phyloP scores from a whole-genome alignment of 2,113 vertebrate genomes.

The Tretioscincus oriximinensis region DNA sequence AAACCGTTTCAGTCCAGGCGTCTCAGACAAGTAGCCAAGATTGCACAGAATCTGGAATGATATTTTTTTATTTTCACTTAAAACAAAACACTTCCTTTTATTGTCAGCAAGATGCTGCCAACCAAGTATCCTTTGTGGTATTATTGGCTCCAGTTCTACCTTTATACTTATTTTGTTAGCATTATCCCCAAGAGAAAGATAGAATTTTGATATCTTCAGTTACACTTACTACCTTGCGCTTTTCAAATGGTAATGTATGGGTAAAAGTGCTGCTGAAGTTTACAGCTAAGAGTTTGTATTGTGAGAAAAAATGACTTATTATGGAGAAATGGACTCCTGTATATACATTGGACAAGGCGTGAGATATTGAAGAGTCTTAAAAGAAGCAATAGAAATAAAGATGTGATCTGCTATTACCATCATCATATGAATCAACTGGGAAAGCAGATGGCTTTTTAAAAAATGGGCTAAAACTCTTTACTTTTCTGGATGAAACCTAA shows the following conservation, averaged over 20 bases:
- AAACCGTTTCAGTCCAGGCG: background rate
- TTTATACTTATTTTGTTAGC: constrained; percentile 31
- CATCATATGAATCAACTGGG: constrained; percentile 38
- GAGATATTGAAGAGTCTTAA: constrained; percentile 34
- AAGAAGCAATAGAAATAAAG: constrained; percentile 14
- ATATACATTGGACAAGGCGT: background rate
- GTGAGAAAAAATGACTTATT: background rate
- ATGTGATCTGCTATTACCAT: constrained; percentile 19
- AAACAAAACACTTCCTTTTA: constrained; percentile 39
- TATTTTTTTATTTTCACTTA: constrained; percentile 42
- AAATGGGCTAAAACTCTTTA: constrained; percentile 29
- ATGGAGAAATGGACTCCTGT: background rate
- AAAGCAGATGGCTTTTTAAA: constrained; percentile 8
- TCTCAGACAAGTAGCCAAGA: background rate
- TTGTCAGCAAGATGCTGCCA: constrained; percentile 33
- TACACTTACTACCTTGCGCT: constrained; percentile 34
- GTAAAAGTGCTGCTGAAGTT: constrained; percentile 31
- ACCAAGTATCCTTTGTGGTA: constrained; percentile 32
- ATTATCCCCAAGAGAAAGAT: constrained; percentile 31
- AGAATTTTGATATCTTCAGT: constrained; percentile 24
- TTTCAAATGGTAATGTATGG: constrained; percentile 43
- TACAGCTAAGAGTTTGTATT: constrained; percentile 42
- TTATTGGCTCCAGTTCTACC: constrained; percentile 35
- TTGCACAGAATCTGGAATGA: constrained; percentile 33
- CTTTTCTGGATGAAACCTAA: constrained; percentile 24